Evolutionary conservation across 2,888 invertebrate genomes (phyloP), one percentile per base, ranked within the genome.

Genomic region (Tryphoninae sp.): DNA sequence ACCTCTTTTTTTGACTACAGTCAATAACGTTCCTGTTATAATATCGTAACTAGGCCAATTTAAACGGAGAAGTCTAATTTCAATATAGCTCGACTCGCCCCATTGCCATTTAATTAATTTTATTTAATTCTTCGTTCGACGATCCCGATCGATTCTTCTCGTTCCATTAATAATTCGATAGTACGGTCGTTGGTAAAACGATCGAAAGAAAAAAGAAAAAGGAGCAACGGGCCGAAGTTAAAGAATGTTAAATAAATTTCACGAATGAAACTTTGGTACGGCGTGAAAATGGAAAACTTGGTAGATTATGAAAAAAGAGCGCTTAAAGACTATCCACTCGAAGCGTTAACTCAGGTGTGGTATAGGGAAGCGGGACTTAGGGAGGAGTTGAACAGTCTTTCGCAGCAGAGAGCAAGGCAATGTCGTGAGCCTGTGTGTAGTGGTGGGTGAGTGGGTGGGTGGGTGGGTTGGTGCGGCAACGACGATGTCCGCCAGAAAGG

Each of bases 301-400:
- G 77, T 22, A 69, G 73, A 80, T 83, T 83, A 69, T 26, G 19
- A 53, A 62, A 73, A 73, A 74, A 58, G 68, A 71, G 72, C 59
- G 81, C 75, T 78, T 84, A 82, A 84, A 59, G 83, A 81, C 78
- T 78, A 84, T 68, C 73, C 84, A 81, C 84, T 84, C 76, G 74
- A 81, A 73, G 79, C 62, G 81, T 85, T 82, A 82, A 85, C 84
- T 84, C 71, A 68, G 73, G 79, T 83, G 69, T 75, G 74, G 69
- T 64, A 51, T 55, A 72, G 65, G 55, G 51, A 59, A 49, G 45
- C 59, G 51, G 53, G 40, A 22, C 58, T 49, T 26, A 9, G 62
- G 16, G 64, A 78, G 74, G 55, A 51, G 68, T 33, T 16, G 61
- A 75, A 75, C 73, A 65, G 65, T 81, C 55, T 78, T 71, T 74